phyloP scores from a whole-genome alignment of 2,113 vertebrate genomes.

The Sylvia atricapilla region DNA sequence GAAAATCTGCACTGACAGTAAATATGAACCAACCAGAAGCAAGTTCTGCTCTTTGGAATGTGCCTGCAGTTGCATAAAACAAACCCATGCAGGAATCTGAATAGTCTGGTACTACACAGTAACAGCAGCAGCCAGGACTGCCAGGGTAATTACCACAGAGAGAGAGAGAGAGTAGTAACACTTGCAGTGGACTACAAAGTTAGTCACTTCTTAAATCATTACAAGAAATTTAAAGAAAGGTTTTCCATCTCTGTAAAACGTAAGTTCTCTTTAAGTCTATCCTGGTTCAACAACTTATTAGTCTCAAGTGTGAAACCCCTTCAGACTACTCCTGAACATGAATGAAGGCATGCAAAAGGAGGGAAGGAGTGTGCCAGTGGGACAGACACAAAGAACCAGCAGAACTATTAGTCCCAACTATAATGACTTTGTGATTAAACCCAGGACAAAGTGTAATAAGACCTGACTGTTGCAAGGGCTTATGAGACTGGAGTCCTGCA shows the following conservation, averaged over 20 bases:
- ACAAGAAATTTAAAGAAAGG: not conserved
- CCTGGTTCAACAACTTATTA: not conserved
- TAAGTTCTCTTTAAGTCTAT: not conserved
- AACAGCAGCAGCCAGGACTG: not conserved
- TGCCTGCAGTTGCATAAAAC: not conserved
- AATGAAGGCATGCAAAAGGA: not conserved
- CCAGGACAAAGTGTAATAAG: not conserved
- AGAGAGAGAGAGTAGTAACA: not conserved
- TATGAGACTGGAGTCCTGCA: not conserved
- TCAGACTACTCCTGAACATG: not conserved
- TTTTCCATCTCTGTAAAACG: not conserved
- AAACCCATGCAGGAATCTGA: not conserved
- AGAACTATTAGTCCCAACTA: not conserved
- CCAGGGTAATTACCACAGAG: not conserved
- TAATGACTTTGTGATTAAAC: not conserved
- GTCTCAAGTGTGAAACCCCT: not conserved
- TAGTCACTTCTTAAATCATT: not conserved
- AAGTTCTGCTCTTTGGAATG: not conserved
- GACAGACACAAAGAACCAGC: not conserved
- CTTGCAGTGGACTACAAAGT: not conserved
- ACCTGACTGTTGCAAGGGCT: not conserved
- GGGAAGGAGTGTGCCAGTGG: accelerated
- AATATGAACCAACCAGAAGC: not conserved
- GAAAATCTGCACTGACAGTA: not conserved
- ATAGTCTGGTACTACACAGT: not conserved